phyloP scores from a whole-genome alignment of 2,888 invertebrate species.

The Gryllus longicercus region DNA sequence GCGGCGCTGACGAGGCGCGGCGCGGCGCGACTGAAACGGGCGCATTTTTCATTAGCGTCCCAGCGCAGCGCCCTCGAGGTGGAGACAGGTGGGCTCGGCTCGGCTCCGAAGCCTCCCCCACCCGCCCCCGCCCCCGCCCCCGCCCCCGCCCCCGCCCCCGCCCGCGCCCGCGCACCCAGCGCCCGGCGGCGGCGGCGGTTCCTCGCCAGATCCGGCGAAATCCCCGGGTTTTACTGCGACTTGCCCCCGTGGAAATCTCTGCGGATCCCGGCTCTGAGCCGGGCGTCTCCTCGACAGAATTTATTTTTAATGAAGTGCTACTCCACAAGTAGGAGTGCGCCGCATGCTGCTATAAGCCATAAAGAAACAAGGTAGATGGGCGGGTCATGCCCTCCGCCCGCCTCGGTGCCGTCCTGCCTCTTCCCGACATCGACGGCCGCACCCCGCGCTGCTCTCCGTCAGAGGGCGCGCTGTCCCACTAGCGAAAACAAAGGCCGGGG shows the following conservation, averaged over 20 bases:
- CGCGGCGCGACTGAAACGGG: neutral
- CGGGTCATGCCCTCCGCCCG: neutral
- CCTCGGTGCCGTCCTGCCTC: too few relatives aligned
- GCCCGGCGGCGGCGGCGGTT: neutral
- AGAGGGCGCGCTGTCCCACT: too few relatives aligned
- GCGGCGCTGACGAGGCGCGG: too few relatives aligned
- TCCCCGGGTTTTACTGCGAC: conserved; percentile 17
- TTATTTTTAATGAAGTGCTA: conserved; percentile 56
- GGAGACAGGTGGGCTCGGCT: neutral
- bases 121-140: neutral
- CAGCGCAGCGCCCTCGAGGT: neutral
- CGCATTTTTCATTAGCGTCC: neutral
- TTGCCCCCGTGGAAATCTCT: conserved; percentile 17
- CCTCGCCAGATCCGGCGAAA: conserved; percentile 17
- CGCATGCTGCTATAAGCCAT: neutral
- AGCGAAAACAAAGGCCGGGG: too few relatives aligned
- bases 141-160: neutral
- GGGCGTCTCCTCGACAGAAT: conserved; percentile 45
- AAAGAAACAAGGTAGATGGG: conserved; percentile 8
- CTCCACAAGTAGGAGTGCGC: conserved; percentile 35
- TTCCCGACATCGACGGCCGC: too few relatives aligned
- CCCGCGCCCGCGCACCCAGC: neutral
- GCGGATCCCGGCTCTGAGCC: neutral
- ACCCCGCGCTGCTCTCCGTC: too few relatives aligned
- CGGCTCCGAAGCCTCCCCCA: neutral